Conservation (phyloP, 2,797 vertebrate species). For the Poecilia picta region DNA sequence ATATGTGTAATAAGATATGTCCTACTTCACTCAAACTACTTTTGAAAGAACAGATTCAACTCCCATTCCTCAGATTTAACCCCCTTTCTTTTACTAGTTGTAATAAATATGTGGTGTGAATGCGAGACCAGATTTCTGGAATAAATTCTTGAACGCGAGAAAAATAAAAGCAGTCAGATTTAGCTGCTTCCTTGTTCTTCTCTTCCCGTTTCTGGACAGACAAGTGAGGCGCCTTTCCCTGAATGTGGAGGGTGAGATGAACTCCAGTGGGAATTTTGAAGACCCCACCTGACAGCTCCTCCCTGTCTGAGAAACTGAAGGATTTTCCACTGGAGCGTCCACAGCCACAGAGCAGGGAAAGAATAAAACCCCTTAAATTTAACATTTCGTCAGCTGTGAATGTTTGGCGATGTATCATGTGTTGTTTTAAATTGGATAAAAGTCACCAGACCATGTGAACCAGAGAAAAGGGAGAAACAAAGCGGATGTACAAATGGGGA, state of each 20-base stretch:
- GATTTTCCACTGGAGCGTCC: slow-evolving; percentile 58
- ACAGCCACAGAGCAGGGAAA: slow-evolving; percentile 35
- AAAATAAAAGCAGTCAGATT: slow-evolving; percentile 37
- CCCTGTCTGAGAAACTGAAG: slow-evolving; percentile 62
- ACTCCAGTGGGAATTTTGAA: slow-evolving; percentile 79
- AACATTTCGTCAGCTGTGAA: slow-evolving; percentile 20
- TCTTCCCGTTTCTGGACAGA: slow-evolving; percentile 60
- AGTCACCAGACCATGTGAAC: slow-evolving; percentile 17
- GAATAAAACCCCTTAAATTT: slow-evolving; percentile 34
- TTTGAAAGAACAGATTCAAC: slow-evolving; percentile 27
- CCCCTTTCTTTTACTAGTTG: slow-evolving; percentile 32
- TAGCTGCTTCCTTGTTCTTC: slow-evolving; percentile 38
- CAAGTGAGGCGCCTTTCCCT: slow-evolving; percentile 58
- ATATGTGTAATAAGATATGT: slow-evolving; percentile 19
- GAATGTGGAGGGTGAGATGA: slow-evolving; percentile 78
- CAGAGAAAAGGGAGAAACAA: slow-evolving; percentile 28
- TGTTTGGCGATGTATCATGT: slow-evolving; percentile 27
- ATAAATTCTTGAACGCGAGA: slow-evolving; percentile 27
- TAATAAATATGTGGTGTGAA: slow-evolving; percentile 29
- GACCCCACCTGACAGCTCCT: slow-evolving; percentile 81
- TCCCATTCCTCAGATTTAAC: slow-evolving; percentile 7
- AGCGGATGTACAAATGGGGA: slow-evolving; percentile 60
- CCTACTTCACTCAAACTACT: slow-evolving; percentile 16
- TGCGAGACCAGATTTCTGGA: slow-evolving; percentile 22
- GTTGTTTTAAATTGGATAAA: slow-evolving; percentile 27